A percentile compares a stretch with the other conserved stretches of the same genome.
Evolutionary conservation across 2,888 invertebrate genomes (phyloP).

Genomic region (Oeneis ivallda): DNA sequence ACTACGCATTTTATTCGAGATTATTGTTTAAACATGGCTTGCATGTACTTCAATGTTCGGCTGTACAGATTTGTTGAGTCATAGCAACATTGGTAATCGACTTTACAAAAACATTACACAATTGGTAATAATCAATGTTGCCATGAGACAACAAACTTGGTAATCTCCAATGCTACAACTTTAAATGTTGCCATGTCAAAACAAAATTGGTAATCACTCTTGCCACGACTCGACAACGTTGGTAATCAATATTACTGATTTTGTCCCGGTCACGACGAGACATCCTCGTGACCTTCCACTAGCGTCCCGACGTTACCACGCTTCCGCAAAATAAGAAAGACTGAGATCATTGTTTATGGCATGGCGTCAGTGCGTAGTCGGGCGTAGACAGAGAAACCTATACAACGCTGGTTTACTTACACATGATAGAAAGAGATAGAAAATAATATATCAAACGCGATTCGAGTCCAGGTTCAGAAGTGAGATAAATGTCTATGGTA

Average conservation of each 20-base stretch:
- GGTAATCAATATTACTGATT: background rate
- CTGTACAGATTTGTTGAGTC: background rate
- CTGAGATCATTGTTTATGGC: constrained; percentile 29
- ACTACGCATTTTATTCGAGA: background rate
- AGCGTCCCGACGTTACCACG: constrained; percentile 12
- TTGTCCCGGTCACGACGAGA: background rate
- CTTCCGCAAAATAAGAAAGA: constrained; percentile 23
- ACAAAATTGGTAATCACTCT: background rate
- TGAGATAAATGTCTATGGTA: background rate
- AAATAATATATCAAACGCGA: background rate
- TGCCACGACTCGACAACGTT: background rate
- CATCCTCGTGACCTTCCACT: background rate
- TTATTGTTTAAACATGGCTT: background rate
- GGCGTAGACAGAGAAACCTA: constrained; percentile 11
- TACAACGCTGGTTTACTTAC: background rate
- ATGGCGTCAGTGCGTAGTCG: constrained; percentile 13
- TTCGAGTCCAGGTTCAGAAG: background rate
- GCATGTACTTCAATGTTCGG: background rate
- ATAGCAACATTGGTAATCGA: background rate
- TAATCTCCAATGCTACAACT: background rate
- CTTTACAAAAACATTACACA: background rate
- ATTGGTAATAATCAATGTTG: background rate
- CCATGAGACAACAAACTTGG: background rate
- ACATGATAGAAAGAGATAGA: background rate
- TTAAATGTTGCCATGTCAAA: background rate